phyloP scores from a whole-genome alignment of 2,888 invertebrate species.

The Osedax fenrisi region DNA sequence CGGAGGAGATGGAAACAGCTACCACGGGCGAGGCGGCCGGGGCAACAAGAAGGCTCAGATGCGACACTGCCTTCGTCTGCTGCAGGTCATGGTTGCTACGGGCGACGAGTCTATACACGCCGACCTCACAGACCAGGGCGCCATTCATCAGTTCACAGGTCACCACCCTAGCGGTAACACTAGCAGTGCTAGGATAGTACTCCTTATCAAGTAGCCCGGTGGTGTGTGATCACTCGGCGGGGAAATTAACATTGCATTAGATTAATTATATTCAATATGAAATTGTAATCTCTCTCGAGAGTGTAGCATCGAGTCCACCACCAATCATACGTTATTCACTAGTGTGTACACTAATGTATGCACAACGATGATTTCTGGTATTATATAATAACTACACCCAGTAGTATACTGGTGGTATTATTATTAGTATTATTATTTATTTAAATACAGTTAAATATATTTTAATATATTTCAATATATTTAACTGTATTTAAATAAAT shows the following conservation, averaged over 20 bases:
- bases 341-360: too few relatives aligned
- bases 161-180: too few relatives aligned
- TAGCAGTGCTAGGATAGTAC: too few relatives aligned
- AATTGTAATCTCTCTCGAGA: too few relatives aligned
- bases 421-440: too few relatives aligned
- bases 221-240: neutral
- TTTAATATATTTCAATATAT: neutral
- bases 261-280: too few relatives aligned
- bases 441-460: neutral
- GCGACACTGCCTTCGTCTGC: constrained; percentile 46
- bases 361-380: too few relatives aligned
- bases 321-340: too few relatives aligned
- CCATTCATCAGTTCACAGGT: constrained; percentile 48
- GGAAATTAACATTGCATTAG: neutral
- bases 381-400: too few relatives aligned
- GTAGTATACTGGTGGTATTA: too few relatives aligned
- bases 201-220: too few relatives aligned
- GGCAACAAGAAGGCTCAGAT: constrained; percentile 50
- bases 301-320: too few relatives aligned
- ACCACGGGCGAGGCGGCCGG: constrained; percentile 48
- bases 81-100: constrained; percentile 48
- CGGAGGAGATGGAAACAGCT: constrained; percentile 50
- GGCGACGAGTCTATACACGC: constrained; percentile 45
- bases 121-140: constrained; percentile 49
- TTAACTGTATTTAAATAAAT: neutral